Evolutionary conservation across 2,888 invertebrate species (phyloP).

Genomic region (Acleris literana): DNA sequence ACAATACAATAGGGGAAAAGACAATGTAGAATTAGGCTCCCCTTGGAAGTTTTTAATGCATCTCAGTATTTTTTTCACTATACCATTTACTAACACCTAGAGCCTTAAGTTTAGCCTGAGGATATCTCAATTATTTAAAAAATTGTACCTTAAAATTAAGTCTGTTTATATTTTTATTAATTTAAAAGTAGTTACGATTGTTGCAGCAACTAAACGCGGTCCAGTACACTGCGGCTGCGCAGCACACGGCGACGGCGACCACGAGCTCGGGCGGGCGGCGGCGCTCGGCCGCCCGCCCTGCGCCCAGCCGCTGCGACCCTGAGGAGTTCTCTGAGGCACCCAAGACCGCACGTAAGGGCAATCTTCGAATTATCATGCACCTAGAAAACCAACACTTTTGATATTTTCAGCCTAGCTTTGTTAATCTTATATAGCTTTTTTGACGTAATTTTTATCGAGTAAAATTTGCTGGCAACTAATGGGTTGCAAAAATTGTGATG

Average conservation of each 20-base stretch:
- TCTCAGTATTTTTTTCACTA: too few species aligned
- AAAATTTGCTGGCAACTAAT: too few species aligned
- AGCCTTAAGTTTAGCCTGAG: background rate
- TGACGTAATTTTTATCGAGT: too few species aligned
- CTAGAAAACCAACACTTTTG: background rate
- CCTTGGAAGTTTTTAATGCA: too few species aligned
- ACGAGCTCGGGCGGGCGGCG: slow-evolving; percentile 81
- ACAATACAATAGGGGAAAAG: too few species aligned
- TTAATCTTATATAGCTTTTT: too few species aligned
- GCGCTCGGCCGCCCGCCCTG: slow-evolving; percentile 65
- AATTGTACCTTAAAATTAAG: too few species aligned
- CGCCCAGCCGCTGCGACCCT: slow-evolving; percentile 69
- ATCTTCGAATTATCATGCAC: too few species aligned
- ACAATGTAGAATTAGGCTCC: too few species aligned
- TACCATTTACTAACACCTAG: too few species aligned
- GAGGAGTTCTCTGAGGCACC: slow-evolving; percentile 75
- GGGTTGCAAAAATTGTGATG: too few species aligned
- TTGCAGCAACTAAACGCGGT: slow-evolving; percentile 65
- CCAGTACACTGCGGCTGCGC: slow-evolving; percentile 71
- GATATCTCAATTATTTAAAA: too few species aligned
- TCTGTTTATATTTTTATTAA: background rate
- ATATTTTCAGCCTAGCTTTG: background rate
- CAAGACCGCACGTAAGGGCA: slow-evolving; percentile 62
- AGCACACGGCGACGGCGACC: slow-evolving; percentile 77
- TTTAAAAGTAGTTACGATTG: slow-evolving; percentile 52